Evolutionary conservation across 1,140 invertebrate species (phyloP).

Genomic region (Schlechtendalia chinensis): DNA sequence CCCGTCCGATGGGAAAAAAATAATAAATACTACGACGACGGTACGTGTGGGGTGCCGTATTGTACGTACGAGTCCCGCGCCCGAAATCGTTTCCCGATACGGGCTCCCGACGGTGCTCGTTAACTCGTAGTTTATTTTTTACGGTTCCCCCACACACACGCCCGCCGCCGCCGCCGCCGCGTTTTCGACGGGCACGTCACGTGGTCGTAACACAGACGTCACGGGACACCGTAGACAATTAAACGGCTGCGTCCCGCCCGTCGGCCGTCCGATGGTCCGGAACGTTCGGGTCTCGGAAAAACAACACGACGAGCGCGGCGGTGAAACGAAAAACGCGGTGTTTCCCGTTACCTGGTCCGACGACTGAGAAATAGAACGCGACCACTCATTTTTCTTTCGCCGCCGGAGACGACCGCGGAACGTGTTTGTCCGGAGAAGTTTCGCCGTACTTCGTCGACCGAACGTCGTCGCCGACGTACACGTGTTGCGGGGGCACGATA

Average conservation of each 20-base stretch:
- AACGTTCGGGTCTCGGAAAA: conserved; percentile 11
- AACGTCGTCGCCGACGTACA: not conserved
- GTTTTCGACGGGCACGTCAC: not conserved
- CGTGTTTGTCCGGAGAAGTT: not conserved
- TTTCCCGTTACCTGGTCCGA: no score
- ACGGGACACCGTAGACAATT: conserved; percentile 44
- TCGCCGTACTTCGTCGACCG: not conserved
- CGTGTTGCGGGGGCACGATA: not conserved
- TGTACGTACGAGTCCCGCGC: no score
- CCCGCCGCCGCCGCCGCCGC: no score
- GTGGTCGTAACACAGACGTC: conserved; percentile 28
- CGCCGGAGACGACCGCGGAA: no score
- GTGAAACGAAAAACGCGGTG: no score
- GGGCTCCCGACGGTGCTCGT: conserved; percentile 7
- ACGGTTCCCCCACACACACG: no score
- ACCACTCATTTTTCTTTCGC: no score
- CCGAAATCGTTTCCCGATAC: conserved; percentile 43
- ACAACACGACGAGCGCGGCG: no score
- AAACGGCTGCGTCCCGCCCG: not conserved
- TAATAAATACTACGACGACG: not conserved
- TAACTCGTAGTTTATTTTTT: conserved; percentile 19
- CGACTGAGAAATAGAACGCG: no score
- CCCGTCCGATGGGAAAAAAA: not conserved
- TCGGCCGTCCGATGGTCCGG: conserved; percentile 17
- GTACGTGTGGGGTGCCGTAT: not conserved